Conservation (phyloP, 1,140 invertebrate genomes). For the Bombus balteatus region DNA sequence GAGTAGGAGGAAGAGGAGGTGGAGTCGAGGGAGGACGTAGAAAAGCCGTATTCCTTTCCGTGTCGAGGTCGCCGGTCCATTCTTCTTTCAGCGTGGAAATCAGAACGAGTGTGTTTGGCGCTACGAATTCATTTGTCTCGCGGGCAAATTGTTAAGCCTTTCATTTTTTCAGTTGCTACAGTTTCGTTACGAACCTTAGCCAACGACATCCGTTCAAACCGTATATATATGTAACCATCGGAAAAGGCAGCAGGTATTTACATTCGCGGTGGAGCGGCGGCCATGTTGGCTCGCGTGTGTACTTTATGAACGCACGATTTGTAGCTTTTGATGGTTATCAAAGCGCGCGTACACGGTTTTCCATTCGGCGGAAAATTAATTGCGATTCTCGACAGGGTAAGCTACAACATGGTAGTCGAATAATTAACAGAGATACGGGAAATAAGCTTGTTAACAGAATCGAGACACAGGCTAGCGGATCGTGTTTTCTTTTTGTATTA, state of each 20-base stretch:
- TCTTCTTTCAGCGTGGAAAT: constrained; percentile 41
- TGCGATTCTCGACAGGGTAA: not conserved
- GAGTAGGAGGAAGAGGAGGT: not conserved
- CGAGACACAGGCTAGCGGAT: not conserved
- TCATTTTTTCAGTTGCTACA: not conserved
- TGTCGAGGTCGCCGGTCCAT: constrained; percentile 37
- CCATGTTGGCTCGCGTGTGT: not conserved
- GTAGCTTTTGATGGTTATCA: not conserved
- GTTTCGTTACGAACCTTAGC: not conserved
- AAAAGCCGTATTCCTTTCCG: not conserved
- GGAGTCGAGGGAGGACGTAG: constrained; percentile 12
- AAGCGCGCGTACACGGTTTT: not conserved
- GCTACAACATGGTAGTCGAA: not conserved
- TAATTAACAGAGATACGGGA: constrained; percentile 13
- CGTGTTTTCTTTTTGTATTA: not conserved
- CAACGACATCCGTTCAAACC: not conserved
- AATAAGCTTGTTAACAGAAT: constrained; percentile 19
- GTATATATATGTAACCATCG: not conserved
- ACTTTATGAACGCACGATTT: constrained; percentile 6
- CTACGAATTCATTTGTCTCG: constrained; percentile 43
- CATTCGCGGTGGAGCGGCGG: not conserved
- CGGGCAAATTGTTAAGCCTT: constrained; percentile 31
- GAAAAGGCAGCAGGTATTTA: not conserved
- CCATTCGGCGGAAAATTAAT: constrained; percentile 2
- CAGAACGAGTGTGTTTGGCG: constrained; percentile 29